Evolutionary conservation across 2,113 vertebrate genomes (phyloP).

Genomic region (Amazona vittata): DNA sequence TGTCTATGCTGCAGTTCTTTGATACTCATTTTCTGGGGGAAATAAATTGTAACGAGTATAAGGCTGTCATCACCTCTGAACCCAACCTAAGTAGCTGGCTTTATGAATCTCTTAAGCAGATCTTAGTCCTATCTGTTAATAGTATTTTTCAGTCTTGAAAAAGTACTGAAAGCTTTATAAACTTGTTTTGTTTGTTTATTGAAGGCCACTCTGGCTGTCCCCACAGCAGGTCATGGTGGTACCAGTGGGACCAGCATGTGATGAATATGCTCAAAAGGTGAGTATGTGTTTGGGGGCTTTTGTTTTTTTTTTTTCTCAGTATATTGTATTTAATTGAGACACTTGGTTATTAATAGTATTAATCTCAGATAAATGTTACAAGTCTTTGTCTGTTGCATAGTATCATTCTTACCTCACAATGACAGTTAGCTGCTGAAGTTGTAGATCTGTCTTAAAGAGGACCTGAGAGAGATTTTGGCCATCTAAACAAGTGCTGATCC

Average conservation of each 20-base stretch:
- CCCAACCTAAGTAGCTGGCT: not conserved
- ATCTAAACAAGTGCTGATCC: not conserved
- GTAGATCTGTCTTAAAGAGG: not conserved
- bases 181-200: constrained; percentile 5
- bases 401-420: not conserved
- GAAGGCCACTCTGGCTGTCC: constrained; percentile 96
- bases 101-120: not conserved
- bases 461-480: not conserved
- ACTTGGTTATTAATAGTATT: not conserved
- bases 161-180: not conserved
- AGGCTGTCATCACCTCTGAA: not conserved
- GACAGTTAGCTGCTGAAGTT: not conserved
- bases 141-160: not conserved
- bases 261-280: constrained; percentile 95
- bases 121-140: not conserved
- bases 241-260: constrained; percentile 91
- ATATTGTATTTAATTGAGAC: not conserved
- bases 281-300: not conserved
- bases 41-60: not conserved
- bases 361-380: not conserved
- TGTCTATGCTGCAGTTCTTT: not conserved
- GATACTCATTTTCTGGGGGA: not conserved
- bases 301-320: not conserved
- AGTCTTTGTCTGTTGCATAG: not conserved
- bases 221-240: constrained; percentile 96